These are phyloP conservation scores for Bruchidius siliquastri DNA, from an alignment of 2,888 invertebrate genomes.

Conservation along the genomic window DNA sequence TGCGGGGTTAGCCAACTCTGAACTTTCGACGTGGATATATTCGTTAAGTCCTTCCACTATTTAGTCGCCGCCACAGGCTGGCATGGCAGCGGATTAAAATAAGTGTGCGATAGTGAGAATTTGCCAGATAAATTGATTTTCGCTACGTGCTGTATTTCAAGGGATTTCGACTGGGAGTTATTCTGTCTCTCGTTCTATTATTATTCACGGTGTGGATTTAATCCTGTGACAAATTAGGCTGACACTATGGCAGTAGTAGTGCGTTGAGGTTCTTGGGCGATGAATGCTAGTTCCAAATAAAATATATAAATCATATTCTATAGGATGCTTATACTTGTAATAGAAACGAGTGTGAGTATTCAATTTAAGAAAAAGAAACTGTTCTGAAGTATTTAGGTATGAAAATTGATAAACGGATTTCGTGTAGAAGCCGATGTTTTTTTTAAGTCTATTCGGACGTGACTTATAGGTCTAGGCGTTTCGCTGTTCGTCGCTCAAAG, in stretches of 20 bases:
- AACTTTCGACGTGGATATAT: background rate
- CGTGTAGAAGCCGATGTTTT: too few species aligned
- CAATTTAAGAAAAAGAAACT: too few species aligned
- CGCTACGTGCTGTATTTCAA: background rate
- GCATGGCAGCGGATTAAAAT: background rate
- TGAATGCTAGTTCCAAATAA: too few species aligned
- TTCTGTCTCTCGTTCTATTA: background rate
- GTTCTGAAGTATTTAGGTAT: too few species aligned
- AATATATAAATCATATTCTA: too few species aligned
- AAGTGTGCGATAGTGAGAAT: background rate
- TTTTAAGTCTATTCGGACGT: too few species aligned
- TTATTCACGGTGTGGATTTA: background rate
- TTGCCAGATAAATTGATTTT: background rate
- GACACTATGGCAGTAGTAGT: background rate
- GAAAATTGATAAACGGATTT: too few species aligned
- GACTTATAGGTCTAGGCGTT: too few species aligned
- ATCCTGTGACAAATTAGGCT: background rate
- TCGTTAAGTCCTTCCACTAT: background rate
- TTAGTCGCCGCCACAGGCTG: background rate
- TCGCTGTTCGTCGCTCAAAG: too few species aligned
- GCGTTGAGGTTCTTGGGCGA: too few species aligned
- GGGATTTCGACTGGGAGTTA: background rate
- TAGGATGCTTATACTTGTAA: too few species aligned
- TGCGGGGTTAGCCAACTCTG: conserved; percentile 1
- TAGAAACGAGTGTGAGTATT: too few species aligned